phyloP scores from a whole-genome alignment of 2,113 vertebrate genomes.

The Tachysurus fulvidraco region DNA sequence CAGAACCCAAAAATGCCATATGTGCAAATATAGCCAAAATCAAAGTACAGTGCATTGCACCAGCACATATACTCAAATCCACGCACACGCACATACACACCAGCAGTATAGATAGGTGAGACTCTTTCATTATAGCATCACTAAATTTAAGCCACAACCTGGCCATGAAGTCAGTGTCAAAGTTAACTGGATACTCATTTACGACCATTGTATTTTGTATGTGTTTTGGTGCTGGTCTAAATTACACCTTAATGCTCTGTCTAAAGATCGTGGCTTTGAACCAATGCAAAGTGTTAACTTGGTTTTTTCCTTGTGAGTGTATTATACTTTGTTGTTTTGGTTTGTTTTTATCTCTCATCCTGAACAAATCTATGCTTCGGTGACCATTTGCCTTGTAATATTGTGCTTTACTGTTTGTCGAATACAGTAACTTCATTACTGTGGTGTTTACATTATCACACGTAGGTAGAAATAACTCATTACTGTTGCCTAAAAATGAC shows the following conservation, averaged over 20 bases:
- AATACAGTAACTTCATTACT: constrained; percentile 71
- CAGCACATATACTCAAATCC: constrained; percentile 6
- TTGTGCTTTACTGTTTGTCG: constrained; percentile 74
- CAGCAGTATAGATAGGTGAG: constrained; percentile 3
- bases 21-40: constrained; percentile 62
- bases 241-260: constrained; percentile 62
- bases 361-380: constrained; percentile 77
- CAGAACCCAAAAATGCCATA: constrained; percentile 24
- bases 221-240: constrained; percentile 13
- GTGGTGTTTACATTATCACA: constrained; percentile 78
- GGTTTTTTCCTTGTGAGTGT: constrained; percentile 60
- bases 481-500: constrained; percentile 73
- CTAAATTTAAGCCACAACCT: constrained; percentile 20
- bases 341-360: constrained; percentile 53
- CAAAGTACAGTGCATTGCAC: constrained; percentile 1
- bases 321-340: constrained; percentile 18
- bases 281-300: constrained; percentile 64
- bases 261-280: constrained; percentile 63
- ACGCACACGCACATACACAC: background rate
- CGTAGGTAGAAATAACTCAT: constrained; percentile 63
- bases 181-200: background rate
- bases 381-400: constrained; percentile 78
- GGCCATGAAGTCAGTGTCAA: background rate
- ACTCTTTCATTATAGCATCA: background rate
- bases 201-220: no score